Conservation (phyloP, 2,113 vertebrate species). For the Origma solitaria region DNA sequence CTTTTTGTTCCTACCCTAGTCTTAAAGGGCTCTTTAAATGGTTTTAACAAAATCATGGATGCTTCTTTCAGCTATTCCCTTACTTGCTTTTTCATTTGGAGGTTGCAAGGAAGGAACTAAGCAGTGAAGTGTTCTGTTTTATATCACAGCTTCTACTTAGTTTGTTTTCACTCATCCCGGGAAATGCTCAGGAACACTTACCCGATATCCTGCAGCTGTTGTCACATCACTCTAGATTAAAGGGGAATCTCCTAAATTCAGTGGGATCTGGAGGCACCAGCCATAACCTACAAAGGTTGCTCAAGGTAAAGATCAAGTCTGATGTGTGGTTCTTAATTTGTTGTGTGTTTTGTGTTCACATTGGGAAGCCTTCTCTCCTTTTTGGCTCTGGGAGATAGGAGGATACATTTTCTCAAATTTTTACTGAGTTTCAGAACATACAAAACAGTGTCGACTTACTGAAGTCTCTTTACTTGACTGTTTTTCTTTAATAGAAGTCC, state of each 20-base stretch:
- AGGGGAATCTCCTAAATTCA: conserved; percentile 73
- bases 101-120: conserved; percentile 61
- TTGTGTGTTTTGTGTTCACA: conserved; percentile 54
- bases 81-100: conserved; percentile 27
- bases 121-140: conserved; percentile 77
- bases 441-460: background rate
- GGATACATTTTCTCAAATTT: background rate
- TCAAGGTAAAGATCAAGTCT: conserved; percentile 77
- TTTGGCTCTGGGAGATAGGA: background rate
- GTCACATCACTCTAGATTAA: conserved; percentile 81
- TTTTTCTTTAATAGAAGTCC: background rate
- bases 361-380: conserved; percentile 6
- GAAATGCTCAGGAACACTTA: conserved; percentile 83
- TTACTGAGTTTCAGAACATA: background rate
- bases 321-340: conserved; percentile 51
- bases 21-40: background rate
- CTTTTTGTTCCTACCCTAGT: background rate
- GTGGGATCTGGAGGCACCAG: conserved; percentile 63
- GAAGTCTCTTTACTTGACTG: background rate
- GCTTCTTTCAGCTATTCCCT: conserved; percentile 15
- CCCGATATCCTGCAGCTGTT: conserved; percentile 77
- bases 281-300: conserved; percentile 71
- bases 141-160: conserved; percentile 85
- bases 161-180: conserved; percentile 82
- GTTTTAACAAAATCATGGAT: conserved; percentile 8